Evolutionary conservation across 2,888 invertebrate species (phyloP), one percentile per base, ranked within the genome.

Genomic region (Nephrotoma flavescens): DNA sequence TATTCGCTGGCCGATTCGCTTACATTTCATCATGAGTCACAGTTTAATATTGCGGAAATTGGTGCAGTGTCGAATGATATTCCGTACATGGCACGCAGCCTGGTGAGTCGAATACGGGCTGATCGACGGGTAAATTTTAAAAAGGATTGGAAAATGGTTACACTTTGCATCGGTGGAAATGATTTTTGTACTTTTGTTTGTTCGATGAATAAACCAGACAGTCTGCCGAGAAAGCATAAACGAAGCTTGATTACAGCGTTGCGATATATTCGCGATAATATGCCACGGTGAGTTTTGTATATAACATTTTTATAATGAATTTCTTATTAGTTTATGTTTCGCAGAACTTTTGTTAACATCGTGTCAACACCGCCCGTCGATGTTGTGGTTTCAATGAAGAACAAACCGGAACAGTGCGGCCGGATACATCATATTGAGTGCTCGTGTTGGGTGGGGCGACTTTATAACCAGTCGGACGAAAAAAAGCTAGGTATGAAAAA

Each of bases 61-160:
- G 93, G 92, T 4, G 93, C 93, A 0, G 91, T 92, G 89, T 93
- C 93, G 0, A 88, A 88, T 6, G 92, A 94, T 88, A 89, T 93
- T 88, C 92, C 92, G 0, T 93, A 91, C 87, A 94, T 94, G 93
- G 92, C 93, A 0, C 89, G 91, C 87, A 89, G 91, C 87, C 88
- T 94, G 52, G 89, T 93, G 4, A 90, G 91, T 71, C 90, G 92
- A 87, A 93, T 94, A 4, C 91, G 90, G 87, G 89, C 88, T 6
- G 92, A 93, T 89, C 90, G 90, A 11, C 90, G 92, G 86, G 92
- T 93, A 3, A 90, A 93, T 87, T 84, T 93, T 7, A 88, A 92
- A 86, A 91, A 91, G 52, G 91, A 93, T 88, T 94, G 94, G 94
- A 94, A 94, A 91, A 93, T 94, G 93, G 91, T 96, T 86, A 96